Evolutionary conservation across 1,140 invertebrate genomes (phyloP).

Genomic region (Scaptomyza pallida): DNA sequence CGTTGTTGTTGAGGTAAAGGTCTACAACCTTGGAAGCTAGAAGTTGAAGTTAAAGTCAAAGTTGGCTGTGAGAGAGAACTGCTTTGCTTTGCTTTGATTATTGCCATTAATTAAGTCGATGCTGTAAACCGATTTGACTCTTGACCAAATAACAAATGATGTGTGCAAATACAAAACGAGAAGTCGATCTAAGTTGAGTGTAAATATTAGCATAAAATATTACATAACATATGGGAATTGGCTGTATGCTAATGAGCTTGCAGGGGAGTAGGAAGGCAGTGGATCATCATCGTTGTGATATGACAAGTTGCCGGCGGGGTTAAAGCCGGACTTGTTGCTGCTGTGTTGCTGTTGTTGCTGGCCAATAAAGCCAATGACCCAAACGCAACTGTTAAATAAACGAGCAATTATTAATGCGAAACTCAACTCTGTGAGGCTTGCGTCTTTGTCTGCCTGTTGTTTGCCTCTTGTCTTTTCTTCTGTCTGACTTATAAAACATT

Average conservation of each 20-base stretch:
- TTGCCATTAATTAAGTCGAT: conserved; percentile 66
- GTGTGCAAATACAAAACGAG: conserved; percentile 31
- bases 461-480: neutral
- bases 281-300: conserved; percentile 25
- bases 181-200: conserved; percentile 19
- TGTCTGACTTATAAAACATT: conserved; percentile 79
- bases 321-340: neutral
- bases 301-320: conserved; percentile 37
- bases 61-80: neutral
- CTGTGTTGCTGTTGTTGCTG: neutral
- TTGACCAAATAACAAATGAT: conserved; percentile 67
- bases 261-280: neutral
- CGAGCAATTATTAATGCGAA: conserved; percentile 57
- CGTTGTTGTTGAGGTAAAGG: conserved; percentile 46
- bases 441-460: conserved; percentile 31
- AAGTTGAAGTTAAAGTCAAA: conserved; percentile 26
- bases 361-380: conserved; percentile 70
- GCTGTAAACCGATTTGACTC: conserved; percentile 57
- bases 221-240: conserved; percentile 44
- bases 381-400: conserved; percentile 62
- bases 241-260: conserved; percentile 59
- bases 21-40: conserved; percentile 71
- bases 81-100: conserved; percentile 63
- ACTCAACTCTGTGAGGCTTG: conserved; percentile 39
- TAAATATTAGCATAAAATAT: conserved; percentile 78